Base-by-base conservation (phyloP, 2,888 invertebrate genomes). In the Philaethria dido region DNA sequence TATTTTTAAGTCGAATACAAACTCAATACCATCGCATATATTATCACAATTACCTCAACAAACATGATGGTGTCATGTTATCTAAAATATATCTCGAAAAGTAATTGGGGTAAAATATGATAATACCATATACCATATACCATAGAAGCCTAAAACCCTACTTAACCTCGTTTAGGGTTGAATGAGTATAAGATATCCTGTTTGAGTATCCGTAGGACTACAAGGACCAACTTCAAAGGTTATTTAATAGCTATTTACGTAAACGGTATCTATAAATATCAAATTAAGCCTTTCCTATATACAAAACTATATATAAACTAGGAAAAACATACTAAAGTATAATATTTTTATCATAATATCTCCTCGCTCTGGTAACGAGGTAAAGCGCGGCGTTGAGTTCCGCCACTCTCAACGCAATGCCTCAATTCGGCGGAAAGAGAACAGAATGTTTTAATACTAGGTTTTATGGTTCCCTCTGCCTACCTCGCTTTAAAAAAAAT, bases 51-150 rank as follows among this genome's bases (percentile, higher is more conserved):
- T 8, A n/a, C 8, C 0, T 14, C 48, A 6, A 14, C 14, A 8
- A 14, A n/a, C n/a, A 8, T 14, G 25, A 50, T n/a, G 8, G 25
- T 25, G 25, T 25, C n/a, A 0, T n/a, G 0, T 50, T 50, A 50
- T 50, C 9, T 29, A 16, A 50, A 29, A 50, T 29, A 50, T 29
- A 50, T 29, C n/a, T 25, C 50, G 50, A 50, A 50, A 50, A 25
- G 50, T 25, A 50, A 50, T 50, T 50, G n/a, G 50, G n/a, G n/a
- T n/a, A 50, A 50, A 50, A 50, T 55, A 36, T 55, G 13, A 20
- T 22, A 47, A 55, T 39, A 8, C 39, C 20, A n/a, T 55, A 55
- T 39, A 8, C 39, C 20, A n/a, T 55, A 55, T 39, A 39, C n/a
- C 20, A 20, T 39, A 20, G 1, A 39, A 55, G 39, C 22, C 55